A percentile compares a stretch with the other conserved stretches of the same genome.
Evolutionary conservation across 2,113 vertebrate species (phyloP).

Genomic region (Lipophrys pholis): DNA sequence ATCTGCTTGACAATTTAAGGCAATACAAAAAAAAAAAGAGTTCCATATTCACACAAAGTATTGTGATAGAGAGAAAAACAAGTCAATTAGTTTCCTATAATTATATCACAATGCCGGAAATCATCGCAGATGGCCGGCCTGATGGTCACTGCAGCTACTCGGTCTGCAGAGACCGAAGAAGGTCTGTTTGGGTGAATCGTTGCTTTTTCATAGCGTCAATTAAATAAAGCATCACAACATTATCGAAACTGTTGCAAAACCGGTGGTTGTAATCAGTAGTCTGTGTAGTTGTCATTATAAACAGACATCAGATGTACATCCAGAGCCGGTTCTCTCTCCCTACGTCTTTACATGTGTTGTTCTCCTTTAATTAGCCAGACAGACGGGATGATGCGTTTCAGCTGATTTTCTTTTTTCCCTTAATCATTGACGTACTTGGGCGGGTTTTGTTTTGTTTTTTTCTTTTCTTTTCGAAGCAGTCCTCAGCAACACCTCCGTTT

Average conservation of each 20-base stretch:
- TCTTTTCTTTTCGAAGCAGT: background rate
- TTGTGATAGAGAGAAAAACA: background rate
- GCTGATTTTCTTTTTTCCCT: background rate
- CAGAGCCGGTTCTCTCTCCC: background rate
- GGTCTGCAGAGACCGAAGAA: background rate
- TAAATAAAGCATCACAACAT: background rate
- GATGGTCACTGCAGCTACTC: background rate
- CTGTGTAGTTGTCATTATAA: background rate
- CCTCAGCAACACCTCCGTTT: background rate
- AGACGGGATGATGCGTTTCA: conserved; percentile 17
- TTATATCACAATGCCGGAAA: background rate
- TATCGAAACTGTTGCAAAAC: background rate
- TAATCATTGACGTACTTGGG: background rate
- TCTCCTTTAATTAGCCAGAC: conserved; percentile 38
- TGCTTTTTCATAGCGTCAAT: background rate
- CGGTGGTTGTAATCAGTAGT: background rate
- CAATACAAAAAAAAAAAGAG: no score
- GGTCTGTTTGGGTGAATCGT: background rate
- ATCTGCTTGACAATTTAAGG: no score
- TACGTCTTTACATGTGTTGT: background rate
- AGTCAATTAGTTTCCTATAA: background rate
- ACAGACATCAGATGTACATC: background rate
- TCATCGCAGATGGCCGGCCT: conserved; percentile 5
- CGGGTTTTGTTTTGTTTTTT: background rate
- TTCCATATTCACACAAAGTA: background rate